Evolutionary conservation across 2,888 invertebrate genomes (phyloP), one percentile per base, ranked within the genome.

Genomic region (Phortica okadai): DNA sequence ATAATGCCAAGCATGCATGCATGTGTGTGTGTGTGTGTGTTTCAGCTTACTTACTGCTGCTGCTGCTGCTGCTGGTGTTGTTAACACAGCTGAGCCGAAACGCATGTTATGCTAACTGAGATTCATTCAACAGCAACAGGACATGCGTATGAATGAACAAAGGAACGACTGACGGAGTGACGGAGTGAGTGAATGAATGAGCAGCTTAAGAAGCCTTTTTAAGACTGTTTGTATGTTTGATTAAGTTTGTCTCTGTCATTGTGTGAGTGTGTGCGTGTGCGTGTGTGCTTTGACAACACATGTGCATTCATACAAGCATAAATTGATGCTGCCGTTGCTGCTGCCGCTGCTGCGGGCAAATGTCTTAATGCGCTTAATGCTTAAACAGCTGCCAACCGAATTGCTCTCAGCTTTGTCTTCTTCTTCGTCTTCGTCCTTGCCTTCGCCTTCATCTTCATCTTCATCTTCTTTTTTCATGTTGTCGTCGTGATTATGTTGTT

Each of bases 281-380:
- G 8, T 50, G 50, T 50, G 14, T 14, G 8, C 8, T 50, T 50
- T 2, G 33, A 33, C 33, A 33, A 33, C 33, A 33, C 33, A 33
- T 33, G 33, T 25, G 25, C n/a, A 72, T 72, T 54, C 70, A 54
- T 54, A 72, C 70, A 72, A 72, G 70, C 70, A 72, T 72, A 56
- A 45, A 72, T 72, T 72, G 33, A 14, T 72, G 54, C 14, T 21
- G 21, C 56, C 33, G 33, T 33, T 33, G 33, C 3, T 33, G 56
- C 33, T 33, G 54, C 33, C 62, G 21, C 70, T 56, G 54, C 33
- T 21, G 21, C 70, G 33, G 56, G 56, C 56, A 72, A 50, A 72
- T 72, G 56, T 14, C 70, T 72, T 72, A 72, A 72, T 72, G 70
- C 54, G 54, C 70, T 72, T 56, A 56, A 8, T 59, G 16, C 59